These are phyloP conservation scores for Petrocephalus schoutedeni DNA, from an alignment of 2,797 vertebrate species.

Conservation along the genomic window DNA sequence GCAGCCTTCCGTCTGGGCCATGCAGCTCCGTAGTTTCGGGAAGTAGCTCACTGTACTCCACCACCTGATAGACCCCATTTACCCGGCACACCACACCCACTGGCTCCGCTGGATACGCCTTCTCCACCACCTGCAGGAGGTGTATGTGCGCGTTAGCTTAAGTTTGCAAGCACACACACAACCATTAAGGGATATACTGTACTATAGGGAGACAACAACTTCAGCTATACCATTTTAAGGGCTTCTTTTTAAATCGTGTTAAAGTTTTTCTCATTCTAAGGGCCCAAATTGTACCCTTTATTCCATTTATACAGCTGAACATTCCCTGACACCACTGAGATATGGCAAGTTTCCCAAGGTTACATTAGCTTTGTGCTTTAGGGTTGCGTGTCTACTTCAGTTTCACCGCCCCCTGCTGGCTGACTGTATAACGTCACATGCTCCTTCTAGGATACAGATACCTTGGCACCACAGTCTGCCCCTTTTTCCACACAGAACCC, in stretches of 20 bases:
- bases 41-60: constrained; percentile 89
- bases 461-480: constrained; percentile 92
- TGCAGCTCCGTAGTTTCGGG: constrained; percentile 56
- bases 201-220: not conserved
- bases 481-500: constrained; percentile 84
- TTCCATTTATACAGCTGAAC: not conserved
- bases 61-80: constrained; percentile 75
- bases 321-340: not conserved
- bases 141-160: not conserved
- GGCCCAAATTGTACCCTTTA: not conserved
- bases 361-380: not conserved
- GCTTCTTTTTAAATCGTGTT: not conserved
- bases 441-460: constrained; percentile 39
- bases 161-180: not conserved
- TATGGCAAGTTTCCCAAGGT: not conserved
- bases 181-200: not conserved
- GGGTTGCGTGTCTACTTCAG: not conserved
- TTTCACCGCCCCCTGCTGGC: not conserved
- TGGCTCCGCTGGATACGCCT: constrained; percentile 73
- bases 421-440: not conserved
- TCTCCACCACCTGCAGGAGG: constrained; percentile 80
- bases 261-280: not conserved
- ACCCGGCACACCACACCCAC: constrained; percentile 88
- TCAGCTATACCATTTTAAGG: not conserved
- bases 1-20: constrained; percentile 58